These are phyloP conservation scores for Bombus balteatus DNA, from an alignment of 1,140 invertebrate genomes.

Conservation along the genomic window DNA sequence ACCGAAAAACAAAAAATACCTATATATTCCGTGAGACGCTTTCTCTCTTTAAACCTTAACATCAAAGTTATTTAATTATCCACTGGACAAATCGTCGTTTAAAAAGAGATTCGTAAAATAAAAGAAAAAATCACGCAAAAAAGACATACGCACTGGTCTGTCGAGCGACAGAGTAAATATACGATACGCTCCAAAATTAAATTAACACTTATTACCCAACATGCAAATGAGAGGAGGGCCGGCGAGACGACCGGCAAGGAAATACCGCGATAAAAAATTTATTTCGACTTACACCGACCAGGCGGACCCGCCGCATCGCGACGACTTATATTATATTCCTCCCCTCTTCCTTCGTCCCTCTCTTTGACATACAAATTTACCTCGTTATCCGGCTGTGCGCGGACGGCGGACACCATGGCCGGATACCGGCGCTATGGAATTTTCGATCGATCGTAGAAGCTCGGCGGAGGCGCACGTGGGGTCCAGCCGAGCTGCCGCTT, in stretches of 20 bases:
- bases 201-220: constrained; percentile 48
- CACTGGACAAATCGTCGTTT: not conserved
- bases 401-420: not conserved
- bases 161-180: not conserved
- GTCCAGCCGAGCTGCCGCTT: constrained; percentile 13
- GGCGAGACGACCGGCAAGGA: not conserved
- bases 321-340: constrained; percentile 4
- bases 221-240: constrained; percentile 25
- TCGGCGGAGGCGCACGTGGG: constrained; percentile 52
- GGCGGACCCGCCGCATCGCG: constrained; percentile 51
- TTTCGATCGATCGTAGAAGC: constrained; percentile 53
- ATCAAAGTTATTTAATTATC: not conserved
- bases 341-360: not conserved
- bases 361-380: constrained; percentile 60
- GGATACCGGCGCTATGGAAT: constrained; percentile 38
- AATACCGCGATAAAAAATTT: constrained; percentile 58
- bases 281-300: constrained; percentile 50
- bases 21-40: not conserved
- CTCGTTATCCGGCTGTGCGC: constrained; percentile 53
- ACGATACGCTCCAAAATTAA: constrained; percentile 31
- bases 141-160: not conserved
- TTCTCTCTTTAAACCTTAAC: not conserved
- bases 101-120: not conserved
- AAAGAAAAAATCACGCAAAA: not conserved
- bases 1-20: not conserved